These are phyloP conservation scores for Macroteleia sp. DNA, from an alignment of 2,888 invertebrate genomes.

Conservation along the genomic window DNA sequence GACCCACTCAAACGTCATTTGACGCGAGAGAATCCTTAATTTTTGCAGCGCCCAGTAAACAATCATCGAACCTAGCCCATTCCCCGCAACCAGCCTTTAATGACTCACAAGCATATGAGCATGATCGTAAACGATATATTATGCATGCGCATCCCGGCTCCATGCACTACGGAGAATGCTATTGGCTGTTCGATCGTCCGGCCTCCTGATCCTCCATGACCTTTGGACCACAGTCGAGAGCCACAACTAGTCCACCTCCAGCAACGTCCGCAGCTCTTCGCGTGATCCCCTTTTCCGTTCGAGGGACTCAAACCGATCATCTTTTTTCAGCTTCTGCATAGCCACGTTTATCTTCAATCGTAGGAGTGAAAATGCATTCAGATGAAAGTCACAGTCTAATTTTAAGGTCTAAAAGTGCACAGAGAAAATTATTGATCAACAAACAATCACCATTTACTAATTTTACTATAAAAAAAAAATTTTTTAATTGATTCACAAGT, in stretches of 20 bases:
- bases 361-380: conserved; percentile 57
- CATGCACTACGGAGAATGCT: conserved; percentile 40
- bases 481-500: too few relatives aligned
- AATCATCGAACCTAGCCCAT: conserved; percentile 46
- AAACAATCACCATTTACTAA: too few relatives aligned
- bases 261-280: conserved; percentile 36
- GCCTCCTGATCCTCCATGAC: conserved; percentile 78
- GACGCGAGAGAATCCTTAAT: conserved; percentile 39
- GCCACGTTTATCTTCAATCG: conserved; percentile 45
- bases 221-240: conserved; percentile 69
- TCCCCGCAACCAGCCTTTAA: conserved; percentile 27
- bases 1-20: conserved; percentile 78
- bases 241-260: conserved; percentile 72
- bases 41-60: conserved; percentile 43
- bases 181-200: conserved; percentile 70
- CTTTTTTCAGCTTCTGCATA: conserved; percentile 37
- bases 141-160: conserved; percentile 52
- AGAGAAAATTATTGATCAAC: conserved; percentile 48
- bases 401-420: conserved; percentile 36
- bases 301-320: conserved; percentile 25
- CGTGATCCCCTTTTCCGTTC: conserved; percentile 58
- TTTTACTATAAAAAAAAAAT: too few relatives aligned
- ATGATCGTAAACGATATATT: conserved; percentile 61
- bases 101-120: conserved; percentile 47
- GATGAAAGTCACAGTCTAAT: conserved; percentile 56